Base-by-base conservation (phyloP, 30 jellyfish, hydroid and myxozoan species). In the Aurelia sp. region DNA sequence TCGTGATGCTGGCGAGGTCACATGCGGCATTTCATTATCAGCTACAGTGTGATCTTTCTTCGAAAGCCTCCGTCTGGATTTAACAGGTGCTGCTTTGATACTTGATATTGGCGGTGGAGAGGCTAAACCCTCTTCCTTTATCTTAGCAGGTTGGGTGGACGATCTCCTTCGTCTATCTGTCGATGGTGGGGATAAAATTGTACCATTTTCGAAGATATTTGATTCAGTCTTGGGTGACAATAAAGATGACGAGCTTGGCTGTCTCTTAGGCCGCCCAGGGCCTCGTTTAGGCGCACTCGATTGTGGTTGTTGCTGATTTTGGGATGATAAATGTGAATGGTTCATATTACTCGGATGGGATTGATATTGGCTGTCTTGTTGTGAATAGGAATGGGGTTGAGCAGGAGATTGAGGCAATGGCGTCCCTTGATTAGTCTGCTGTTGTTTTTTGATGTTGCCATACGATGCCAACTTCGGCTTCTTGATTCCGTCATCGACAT, bases 201-300 rank as follows among this genome's bases (percentile, higher is more conserved):
- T 40, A 30, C 81, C 91, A 47, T 62, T 83, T 22, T 83, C 92
- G 20, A 58, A 70, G 18, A 83, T 72, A 37, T 30, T 59, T 58
- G 47, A 31, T 7, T 69, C 92, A 16, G 66, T 65, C 37, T 62
- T 71, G 3, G 92, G 92, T 22, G 92, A 83, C 22, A 37, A 71
- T 31, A 61, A 2, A 11, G 92, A 40, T 35, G 69, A 53, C 1
- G 89, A 64, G 64, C 82, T 65, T 21, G 68, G 85, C 19, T 35
- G 87, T 76, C 79, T 85, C 47, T 84, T 86, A 15, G 97, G 91
- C 65, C 95, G 89, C 41, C 97, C 97, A 5, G 92, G 97, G 11
- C 90, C 92, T 31, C 92, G 90, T 55, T 37, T 78, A 8, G 88
- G 85, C 5, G 30, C 78, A 16, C 16, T 62, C 15, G 61, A 11